A percentile compares a stretch with the other conserved stretches of the same genome.
Evolutionary conservation across 2,888 invertebrate species (phyloP).

Genomic region (Silvanus unidentatus): DNA sequence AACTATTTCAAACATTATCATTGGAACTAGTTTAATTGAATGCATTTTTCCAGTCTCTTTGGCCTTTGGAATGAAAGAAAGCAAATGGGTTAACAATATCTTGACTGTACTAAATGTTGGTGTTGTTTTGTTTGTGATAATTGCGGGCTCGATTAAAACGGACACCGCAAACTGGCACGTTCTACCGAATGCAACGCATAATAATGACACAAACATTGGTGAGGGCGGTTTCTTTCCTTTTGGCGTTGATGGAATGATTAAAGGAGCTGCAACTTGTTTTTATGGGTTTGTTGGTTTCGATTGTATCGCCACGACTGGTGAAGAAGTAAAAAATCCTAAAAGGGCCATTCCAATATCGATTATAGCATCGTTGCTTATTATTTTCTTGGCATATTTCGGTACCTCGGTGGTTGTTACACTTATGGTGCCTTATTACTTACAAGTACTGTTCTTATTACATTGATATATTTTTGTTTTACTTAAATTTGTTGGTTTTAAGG

Average conservation of each 20-base stretch:
- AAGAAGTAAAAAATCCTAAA: constrained; percentile 84
- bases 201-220: constrained; percentile 45
- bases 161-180: constrained; percentile 49
- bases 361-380: constrained; percentile 70
- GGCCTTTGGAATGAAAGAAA: constrained; percentile 83
- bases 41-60: constrained; percentile 53
- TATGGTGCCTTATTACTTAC: constrained; percentile 75
- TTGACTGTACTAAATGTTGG: constrained; percentile 77
- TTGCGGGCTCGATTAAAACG: constrained; percentile 66
- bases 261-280: constrained; percentile 79
- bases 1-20: constrained; percentile 14
- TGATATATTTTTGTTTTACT: not conserved
- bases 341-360: constrained; percentile 84
- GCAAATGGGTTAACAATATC: constrained; percentile 77
- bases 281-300: constrained; percentile 94
- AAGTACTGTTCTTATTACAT: constrained; percentile 45
- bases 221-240: constrained; percentile 81
- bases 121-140: constrained; percentile 77
- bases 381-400: constrained; percentile 85
- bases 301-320: constrained; percentile 81
- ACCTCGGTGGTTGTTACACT: constrained; percentile 83
- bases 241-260: constrained; percentile 70
- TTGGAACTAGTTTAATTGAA: constrained; percentile 3
- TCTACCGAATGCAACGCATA: constrained; percentile 36
- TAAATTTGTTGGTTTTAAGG: constrained; percentile 45